Conservation (phyloP, 2,797 vertebrate species). For the Capromys pilorides region DNA sequence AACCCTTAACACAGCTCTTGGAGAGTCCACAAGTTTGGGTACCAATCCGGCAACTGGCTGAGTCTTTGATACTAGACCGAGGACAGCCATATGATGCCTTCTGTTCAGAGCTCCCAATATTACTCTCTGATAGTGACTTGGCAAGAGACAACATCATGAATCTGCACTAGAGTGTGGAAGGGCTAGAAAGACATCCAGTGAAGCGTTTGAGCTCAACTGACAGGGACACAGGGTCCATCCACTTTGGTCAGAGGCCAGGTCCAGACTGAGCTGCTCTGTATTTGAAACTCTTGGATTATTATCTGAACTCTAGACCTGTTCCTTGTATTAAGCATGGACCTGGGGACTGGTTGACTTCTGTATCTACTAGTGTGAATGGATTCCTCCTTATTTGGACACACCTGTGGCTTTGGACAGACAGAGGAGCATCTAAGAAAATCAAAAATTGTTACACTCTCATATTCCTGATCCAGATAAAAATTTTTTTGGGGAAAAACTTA, state of each 20-base stretch:
- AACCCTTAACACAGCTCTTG: not conserved
- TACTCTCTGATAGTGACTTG: not conserved
- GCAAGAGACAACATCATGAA: not conserved
- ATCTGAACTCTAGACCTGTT: not conserved
- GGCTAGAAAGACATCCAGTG: not conserved
- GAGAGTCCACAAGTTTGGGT: not conserved
- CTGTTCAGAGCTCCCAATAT: not conserved
- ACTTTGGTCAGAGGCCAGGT: not conserved
- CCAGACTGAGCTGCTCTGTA: not conserved
- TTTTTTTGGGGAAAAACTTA: not conserved
- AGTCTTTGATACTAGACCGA: not conserved
- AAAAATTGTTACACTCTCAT: not conserved
- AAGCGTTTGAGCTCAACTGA: not conserved
- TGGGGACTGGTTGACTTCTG: not conserved
- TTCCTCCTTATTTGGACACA: not conserved
- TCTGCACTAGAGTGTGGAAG: not conserved
- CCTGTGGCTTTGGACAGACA: not conserved
- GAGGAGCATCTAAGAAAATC: not conserved
- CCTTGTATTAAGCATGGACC: not conserved
- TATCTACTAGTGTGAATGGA: not conserved
- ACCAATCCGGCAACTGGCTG: not conserved
- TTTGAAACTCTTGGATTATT: not conserved
- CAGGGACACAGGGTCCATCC: not conserved
- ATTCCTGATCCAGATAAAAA: not conserved
- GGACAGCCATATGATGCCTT: not conserved